Conservation (phyloP, 2,888 invertebrate genomes). For the Druceiella hillmani region DNA sequence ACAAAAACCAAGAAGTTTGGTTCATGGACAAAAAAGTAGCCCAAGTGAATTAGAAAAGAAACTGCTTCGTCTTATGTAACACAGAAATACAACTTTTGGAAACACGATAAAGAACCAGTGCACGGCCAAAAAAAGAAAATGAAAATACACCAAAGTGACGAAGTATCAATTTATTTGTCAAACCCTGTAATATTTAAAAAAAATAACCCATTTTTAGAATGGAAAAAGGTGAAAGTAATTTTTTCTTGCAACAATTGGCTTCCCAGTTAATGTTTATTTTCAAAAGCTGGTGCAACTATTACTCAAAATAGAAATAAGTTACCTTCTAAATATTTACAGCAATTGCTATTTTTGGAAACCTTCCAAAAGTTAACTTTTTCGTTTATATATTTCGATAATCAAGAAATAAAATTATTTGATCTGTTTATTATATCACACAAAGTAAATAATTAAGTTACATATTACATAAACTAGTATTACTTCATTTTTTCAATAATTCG, state of each 20-base stretch:
- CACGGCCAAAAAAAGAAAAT: slow-evolving; percentile 20
- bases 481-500: too few relatives aligned
- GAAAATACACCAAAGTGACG: slow-evolving; percentile 26
- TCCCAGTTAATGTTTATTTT: slow-evolving; percentile 28
- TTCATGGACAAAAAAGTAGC: too few relatives aligned
- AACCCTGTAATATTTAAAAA: slow-evolving; percentile 24
- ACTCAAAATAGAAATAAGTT: slow-evolving; percentile 28
- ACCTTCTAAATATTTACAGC: too few relatives aligned
- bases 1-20: too few relatives aligned
- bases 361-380: too few relatives aligned
- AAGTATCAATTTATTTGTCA: slow-evolving; percentile 25
- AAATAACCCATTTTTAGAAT: slow-evolving; percentile 27
- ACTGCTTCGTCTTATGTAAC: slow-evolving; percentile 15
- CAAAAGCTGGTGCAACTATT: slow-evolving; percentile 28
- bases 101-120: slow-evolving; percentile 27
- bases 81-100: slow-evolving; percentile 25
- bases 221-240: slow-evolving; percentile 26
- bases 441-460: too few relatives aligned
- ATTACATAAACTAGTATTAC: too few relatives aligned
- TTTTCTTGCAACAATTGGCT: slow-evolving; percentile 27
- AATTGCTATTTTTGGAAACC: too few relatives aligned
- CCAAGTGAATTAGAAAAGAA: slow-evolving; percentile 26
- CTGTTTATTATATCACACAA: too few relatives aligned
- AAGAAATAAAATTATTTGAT: too few relatives aligned
- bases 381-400: too few relatives aligned